Conservation (phyloP, 2,113 vertebrate genomes). For the Centropus bengalensis region DNA sequence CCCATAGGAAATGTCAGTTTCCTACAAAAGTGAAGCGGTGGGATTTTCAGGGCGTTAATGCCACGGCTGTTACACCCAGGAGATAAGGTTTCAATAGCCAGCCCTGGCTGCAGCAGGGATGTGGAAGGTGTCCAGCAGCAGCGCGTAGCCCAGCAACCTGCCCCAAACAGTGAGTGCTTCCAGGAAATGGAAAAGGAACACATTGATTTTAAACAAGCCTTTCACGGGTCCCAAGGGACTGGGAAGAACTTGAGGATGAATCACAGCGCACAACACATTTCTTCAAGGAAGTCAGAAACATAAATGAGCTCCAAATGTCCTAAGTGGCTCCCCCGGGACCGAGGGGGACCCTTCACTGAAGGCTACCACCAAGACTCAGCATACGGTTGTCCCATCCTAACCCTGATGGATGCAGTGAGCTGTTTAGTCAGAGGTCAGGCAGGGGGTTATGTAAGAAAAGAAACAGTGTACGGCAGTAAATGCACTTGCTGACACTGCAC, state of each 20-base stretch:
- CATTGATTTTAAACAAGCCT: not conserved
- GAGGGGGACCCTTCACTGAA: not conserved
- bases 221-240: not conserved
- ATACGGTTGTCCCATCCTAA: not conserved
- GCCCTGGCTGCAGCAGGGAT: not conserved
- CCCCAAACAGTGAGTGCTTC: not conserved
- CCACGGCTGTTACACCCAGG: accelerated
- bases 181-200: not conserved
- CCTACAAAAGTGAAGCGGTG: not conserved
- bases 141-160: not conserved
- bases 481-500: not conserved
- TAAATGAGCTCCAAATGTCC: not conserved
- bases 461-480: accelerated
- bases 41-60: not conserved
- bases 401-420: not conserved
- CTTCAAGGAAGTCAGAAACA: constrained; percentile 4
- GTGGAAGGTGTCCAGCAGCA: not conserved
- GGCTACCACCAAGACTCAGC: not conserved
- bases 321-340: not conserved
- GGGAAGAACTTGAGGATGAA: not conserved
- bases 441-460: not conserved
- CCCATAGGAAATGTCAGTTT: not conserved
- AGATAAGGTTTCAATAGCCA: not conserved
- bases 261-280: not conserved
- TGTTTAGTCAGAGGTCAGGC: not conserved